A percentile compares a stretch with the other conserved stretches of the same genome.
These are phyloP conservation scores for Chaetogeoica ovagalla DNA, from an alignment of 2,888 invertebrate genomes.

Conservation along the genomic window DNA sequence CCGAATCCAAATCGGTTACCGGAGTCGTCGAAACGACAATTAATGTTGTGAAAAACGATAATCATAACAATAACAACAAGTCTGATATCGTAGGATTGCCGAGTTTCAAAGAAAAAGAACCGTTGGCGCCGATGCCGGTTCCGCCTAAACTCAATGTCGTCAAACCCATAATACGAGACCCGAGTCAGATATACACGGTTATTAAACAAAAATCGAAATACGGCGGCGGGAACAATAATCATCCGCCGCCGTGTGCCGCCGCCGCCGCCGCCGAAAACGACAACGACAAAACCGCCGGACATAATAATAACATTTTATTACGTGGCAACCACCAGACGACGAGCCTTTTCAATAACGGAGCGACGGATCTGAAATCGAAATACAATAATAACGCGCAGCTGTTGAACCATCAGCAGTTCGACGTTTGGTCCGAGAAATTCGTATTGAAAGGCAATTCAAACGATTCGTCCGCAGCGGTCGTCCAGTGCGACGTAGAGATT, in stretches of 20 bases:
- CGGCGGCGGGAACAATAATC: background rate
- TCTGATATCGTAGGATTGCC: constrained; percentile 26
- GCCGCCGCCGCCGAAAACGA: too few species aligned
- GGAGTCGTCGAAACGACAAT: background rate
- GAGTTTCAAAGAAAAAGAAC: constrained; percentile 47
- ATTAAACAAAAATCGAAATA: constrained; percentile 42
- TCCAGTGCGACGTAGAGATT: constrained; percentile 40
- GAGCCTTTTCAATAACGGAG: background rate
- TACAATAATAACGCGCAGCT: constrained; percentile 19
- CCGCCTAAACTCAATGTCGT: constrained; percentile 41
- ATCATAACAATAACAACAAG: background rate
- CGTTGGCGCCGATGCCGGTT: constrained; percentile 27
- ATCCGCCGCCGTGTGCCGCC: background rate
- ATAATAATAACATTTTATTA: background rate
- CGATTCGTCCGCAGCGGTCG: background rate
- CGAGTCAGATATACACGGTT: constrained; percentile 32
- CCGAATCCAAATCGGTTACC: constrained; percentile 13
- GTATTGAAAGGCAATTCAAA: constrained; percentile 14
- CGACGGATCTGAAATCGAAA: constrained; percentile 26
- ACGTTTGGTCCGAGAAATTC: constrained; percentile 47
- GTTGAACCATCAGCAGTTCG: constrained; percentile 28
- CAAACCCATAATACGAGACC: constrained; percentile 41
- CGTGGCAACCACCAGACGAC: background rate
- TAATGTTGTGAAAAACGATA: too few species aligned
- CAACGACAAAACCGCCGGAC: background rate